phyloP scores from a whole-genome alignment of 2,113 vertebrate genomes.

The Oplegnathus fasciatus region DNA sequence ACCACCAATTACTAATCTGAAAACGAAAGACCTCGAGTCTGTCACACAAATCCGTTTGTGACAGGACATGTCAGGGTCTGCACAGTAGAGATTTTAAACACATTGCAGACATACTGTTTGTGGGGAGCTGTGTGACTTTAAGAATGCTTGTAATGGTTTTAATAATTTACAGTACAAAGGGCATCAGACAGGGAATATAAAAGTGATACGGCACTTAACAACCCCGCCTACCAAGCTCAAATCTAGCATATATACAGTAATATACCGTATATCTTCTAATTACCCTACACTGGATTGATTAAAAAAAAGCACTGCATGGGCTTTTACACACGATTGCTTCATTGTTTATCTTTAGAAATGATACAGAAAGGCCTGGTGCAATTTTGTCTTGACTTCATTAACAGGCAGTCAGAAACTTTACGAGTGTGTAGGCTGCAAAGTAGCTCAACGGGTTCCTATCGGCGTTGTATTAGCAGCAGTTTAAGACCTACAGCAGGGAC shows the following conservation, averaged over 20 bases:
- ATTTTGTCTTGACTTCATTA: not conserved
- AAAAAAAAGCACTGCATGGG: not conserved
- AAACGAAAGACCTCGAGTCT: not conserved
- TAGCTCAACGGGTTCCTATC: conserved; percentile 12
- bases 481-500: conserved; percentile 47
- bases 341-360: not conserved
- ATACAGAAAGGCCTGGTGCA: not conserved
- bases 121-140: not conserved
- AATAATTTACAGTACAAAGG: not conserved
- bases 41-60: not conserved
- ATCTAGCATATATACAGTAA: not conserved
- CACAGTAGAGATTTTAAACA: not conserved
- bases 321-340: not conserved
- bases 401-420: conserved; percentile 14
- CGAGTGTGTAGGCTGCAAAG: conserved; percentile 17
- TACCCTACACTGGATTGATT: not conserved
- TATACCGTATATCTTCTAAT: not conserved
- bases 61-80: not conserved
- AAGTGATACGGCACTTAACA: not conserved
- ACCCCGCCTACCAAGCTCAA: not conserved
- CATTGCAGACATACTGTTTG: not conserved
- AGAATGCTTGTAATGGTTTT: not conserved
- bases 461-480: conserved; percentile 22
- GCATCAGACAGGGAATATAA: not conserved
- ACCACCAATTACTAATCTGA: conserved; percentile 10